Evolutionary conservation across 2,888 invertebrate species (phyloP), one percentile per base, ranked within the genome.

Genomic region (Neocrepidodera transversa): DNA sequence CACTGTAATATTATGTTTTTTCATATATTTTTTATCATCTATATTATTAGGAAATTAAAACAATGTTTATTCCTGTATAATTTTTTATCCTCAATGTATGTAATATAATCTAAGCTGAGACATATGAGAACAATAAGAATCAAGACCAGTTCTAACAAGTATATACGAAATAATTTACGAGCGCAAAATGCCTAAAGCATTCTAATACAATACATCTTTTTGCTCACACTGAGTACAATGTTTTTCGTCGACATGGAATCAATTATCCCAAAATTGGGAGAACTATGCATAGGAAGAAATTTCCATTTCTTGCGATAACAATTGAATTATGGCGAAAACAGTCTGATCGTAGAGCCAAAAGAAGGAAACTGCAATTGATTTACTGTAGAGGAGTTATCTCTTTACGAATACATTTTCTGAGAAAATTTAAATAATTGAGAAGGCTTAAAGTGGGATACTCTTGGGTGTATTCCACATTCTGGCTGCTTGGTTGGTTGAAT

Each of bases 301-400:
- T 60, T 56, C 17, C 55, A 50, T 50, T 43, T 50, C 48, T 50
- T 32, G 47, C 32, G 60, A 60, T 60, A 60, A 51, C 47, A 56
- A 60, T 56, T 60, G 56, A 60, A 56, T 60, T 60, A 60, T 56
- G 56, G 47, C 50, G 45, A 47, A 51, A 55, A 60, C 55, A 60
- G 52, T 32, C 53, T 52, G 48, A 48, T 47, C 30, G 16, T 53
- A 40, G 32, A 30, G 32, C 47, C 45, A 58, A 52, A 58, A 58
- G 48, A 47, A 52, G 52, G 58, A 53, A 52, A 53, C 43, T 53
- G 58, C 58, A 53, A 40, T 58, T 58, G 58, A 58, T 58, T 58
- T 58, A 58, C 38, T 53, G 48, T 53, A 30, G 58, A 38, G n/a
- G 43, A 58, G 53, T 47, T 56, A 58, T 53, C 48, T 58, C 18